Evolutionary conservation across 2,113 vertebrate species (phyloP), one percentile per base, ranked within the genome.

Genomic region (Percina caprodes): DNA sequence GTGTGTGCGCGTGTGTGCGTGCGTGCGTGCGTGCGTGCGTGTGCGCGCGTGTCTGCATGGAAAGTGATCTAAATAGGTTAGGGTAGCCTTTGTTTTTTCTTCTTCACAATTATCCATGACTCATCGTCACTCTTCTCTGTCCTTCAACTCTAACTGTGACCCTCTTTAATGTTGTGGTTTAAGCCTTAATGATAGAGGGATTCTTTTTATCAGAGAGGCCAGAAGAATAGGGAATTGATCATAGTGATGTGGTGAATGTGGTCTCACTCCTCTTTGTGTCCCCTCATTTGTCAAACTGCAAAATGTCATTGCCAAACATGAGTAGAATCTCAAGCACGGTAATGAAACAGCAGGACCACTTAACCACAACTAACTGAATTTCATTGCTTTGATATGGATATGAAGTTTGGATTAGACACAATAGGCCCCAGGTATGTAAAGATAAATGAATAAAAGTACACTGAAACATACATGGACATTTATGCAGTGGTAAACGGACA

Each of bases 21-120:
- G n/a, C n/a, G n/a, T n/a, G n/a, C 65, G 59, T 79, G 58, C 77
- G 75, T 80, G 79, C n/a, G 52, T 42, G 73, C 67, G 52, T 65
- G 77, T 75, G 54, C 78, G 68, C 80, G 74, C 56, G 82, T n/a
- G n/a, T 68, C 60, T 79, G 59, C 77, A 73, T 81, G 79, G 74
- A 81, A 81, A 82, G 80, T 82, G 77, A 84, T 75, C 88, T 83
- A 88, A 89, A 89, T 74, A 69, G 82, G 58, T 70, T 77, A 75
- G 73, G 66, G 81, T 86, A 82, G 66, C 61, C 62, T 84, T 65
- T 0, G 7, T 46, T 75, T 56, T 35, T 74, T 58, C 71, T 30
- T 35, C 42, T 69, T 60, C 60, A 39, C 16, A 73, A 80, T 86
- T 87, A 80, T 80, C 72, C 39, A 55, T 86, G 83, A 85, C 24